Conservation (phyloP, 1,140 invertebrate species). For the Cardiocondyla obscurior region DNA sequence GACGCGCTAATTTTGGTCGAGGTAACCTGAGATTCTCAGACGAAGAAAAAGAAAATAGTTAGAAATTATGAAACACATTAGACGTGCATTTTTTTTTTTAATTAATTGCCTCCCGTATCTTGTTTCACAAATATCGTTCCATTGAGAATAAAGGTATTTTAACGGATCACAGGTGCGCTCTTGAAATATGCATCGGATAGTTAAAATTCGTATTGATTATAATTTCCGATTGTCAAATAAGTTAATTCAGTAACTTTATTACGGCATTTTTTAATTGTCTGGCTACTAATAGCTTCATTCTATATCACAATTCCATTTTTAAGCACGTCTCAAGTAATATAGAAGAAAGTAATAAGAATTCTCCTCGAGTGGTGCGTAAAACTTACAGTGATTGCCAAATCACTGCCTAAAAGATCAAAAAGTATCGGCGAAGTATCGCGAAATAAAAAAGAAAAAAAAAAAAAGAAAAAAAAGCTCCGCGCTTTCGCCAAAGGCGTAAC, state of each 20-base stretch:
- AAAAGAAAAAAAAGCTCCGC: neutral
- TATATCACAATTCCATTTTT: too few relatives aligned
- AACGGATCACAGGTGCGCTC: neutral
- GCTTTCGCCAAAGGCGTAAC: conserved; percentile 5
- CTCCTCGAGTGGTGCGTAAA: neutral
- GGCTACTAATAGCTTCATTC: too few relatives aligned
- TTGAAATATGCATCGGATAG: neutral
- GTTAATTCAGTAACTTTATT: neutral
- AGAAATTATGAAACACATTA: neutral
- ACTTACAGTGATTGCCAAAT: neutral
- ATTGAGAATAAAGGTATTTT: neutral
- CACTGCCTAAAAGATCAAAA: neutral
- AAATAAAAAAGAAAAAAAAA: too few relatives aligned
- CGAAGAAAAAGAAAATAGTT: too few relatives aligned
- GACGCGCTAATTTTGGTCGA: conserved; percentile 34
- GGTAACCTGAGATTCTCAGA: conserved; percentile 2
- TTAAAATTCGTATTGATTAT: neutral
- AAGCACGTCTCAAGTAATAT: neutral
- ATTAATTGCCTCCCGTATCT: neutral
- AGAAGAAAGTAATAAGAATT: neutral
- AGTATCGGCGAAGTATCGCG: neutral
- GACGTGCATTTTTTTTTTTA: neutral
- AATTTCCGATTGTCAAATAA: neutral
- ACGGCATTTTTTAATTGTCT: neutral
- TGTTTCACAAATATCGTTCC: neutral